Percentiles rank a stretch among this genome's conserved stretches.
Conservation (phyloP, 2,888 invertebrate species). For the Volucella zonaria region DNA sequence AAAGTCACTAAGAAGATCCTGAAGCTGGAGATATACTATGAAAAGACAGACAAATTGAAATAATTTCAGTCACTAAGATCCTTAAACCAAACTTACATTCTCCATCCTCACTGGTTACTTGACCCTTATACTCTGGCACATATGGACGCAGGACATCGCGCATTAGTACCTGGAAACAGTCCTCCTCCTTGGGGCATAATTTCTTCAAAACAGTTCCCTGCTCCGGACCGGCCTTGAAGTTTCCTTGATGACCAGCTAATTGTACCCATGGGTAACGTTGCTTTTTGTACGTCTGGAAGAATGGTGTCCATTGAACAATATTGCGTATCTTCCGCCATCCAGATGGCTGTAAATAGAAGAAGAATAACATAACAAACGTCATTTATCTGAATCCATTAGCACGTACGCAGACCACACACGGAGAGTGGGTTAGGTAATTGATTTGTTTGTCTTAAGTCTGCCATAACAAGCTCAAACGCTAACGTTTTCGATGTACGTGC, state of each 20-base stretch:
- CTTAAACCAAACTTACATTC: slow-evolving; percentile 85
- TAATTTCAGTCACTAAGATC: neutral
- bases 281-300: slow-evolving; percentile 98
- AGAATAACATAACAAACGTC: slow-evolving; percentile 42
- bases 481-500: slow-evolving; percentile 40
- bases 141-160: slow-evolving; percentile 93
- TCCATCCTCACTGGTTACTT: slow-evolving; percentile 90
- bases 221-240: slow-evolving; percentile 95
- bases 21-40: slow-evolving; percentile 92
- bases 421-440: slow-evolving; percentile 27
- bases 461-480: slow-evolving; percentile 16
- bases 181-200: slow-evolving; percentile 93
- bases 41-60: slow-evolving; percentile 67
- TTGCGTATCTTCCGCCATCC: slow-evolving; percentile 97
- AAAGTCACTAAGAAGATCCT: slow-evolving; percentile 95
- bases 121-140: slow-evolving; percentile 96
- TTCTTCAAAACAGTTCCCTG: slow-evolving; percentile 97
- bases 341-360: slow-evolving; percentile 88
- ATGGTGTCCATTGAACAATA: slow-evolving; percentile 98
- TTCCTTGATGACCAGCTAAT: slow-evolving; percentile 96
- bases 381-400: slow-evolving; percentile 25
- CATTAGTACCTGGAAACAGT: slow-evolving; percentile 92
- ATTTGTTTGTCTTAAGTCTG: slow-evolving; percentile 27
- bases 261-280: slow-evolving; percentile 98
- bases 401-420: slow-evolving; percentile 38